A percentile compares a stretch with the other conserved stretches of the same genome.
Evolutionary conservation across 2,888 invertebrate species (phyloP).

Genomic region (Noctua fimbriata): DNA sequence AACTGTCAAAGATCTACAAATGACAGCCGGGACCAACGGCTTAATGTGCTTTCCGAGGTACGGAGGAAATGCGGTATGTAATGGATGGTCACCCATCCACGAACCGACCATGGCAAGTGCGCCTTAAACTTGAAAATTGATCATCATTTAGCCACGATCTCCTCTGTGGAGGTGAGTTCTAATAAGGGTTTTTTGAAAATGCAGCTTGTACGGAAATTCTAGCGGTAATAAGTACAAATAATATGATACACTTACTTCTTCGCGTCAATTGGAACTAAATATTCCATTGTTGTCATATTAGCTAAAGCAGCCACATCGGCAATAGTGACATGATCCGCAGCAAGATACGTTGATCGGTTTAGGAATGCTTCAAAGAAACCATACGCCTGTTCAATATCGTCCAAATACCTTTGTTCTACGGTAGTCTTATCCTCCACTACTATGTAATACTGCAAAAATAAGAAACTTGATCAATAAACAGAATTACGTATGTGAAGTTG

Average conservation of each 20-base stretch:
- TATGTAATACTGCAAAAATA: constrained; percentile 9
- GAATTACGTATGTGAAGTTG: too few species aligned
- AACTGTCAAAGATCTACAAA: not conserved
- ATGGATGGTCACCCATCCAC: not conserved
- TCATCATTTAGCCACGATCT: not conserved
- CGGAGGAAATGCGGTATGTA: not conserved
- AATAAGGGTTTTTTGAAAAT: not conserved
- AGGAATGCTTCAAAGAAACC: constrained; percentile 31
- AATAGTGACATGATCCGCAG: constrained; percentile 30
- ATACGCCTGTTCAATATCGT: constrained; percentile 25
- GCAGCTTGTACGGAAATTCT: not conserved
- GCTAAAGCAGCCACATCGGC: constrained; percentile 33
- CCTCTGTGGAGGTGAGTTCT: not conserved
- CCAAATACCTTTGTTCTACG: constrained; percentile 14
- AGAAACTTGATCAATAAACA: not conserved
- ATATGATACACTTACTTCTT: constrained; percentile 13
- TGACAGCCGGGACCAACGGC: not conserved
- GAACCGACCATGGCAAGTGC: accelerated
- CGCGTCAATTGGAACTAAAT: constrained; percentile 1
- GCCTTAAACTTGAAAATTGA: not conserved
- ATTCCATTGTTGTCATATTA: constrained; percentile 13
- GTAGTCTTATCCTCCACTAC: constrained; percentile 66
- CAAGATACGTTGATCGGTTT: constrained; percentile 17
- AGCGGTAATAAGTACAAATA: not conserved
- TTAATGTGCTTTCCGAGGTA: not conserved